phyloP scores from a whole-genome alignment of 2,797 vertebrate genomes.

The Pogoniulus pusillus region DNA sequence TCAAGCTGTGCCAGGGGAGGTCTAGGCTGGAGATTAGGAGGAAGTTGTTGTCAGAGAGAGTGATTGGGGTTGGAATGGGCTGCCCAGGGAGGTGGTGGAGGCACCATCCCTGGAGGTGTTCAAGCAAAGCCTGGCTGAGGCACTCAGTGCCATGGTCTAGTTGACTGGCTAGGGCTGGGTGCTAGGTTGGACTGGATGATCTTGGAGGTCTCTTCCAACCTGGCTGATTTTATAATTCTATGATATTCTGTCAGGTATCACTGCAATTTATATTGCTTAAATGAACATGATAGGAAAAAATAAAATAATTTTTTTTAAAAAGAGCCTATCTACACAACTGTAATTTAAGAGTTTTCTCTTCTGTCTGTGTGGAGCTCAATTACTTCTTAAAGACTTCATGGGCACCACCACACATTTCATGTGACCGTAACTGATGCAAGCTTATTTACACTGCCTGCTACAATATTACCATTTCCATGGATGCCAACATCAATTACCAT shows the following conservation, averaged over 20 bases:
- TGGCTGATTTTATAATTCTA: too few relatives aligned
- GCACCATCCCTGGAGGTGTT: too few relatives aligned
- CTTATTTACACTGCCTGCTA: slow-evolving; percentile 55
- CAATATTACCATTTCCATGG: slow-evolving; percentile 65
- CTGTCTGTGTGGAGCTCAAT: slow-evolving; percentile 1
- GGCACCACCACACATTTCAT: slow-evolving; percentile 6
- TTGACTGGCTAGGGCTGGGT: too few relatives aligned
- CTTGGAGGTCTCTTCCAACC: too few relatives aligned
- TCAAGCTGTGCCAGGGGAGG: too few relatives aligned
- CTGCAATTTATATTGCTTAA: not conserved
- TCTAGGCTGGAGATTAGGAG: too few relatives aligned
- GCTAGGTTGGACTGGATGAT: too few relatives aligned
- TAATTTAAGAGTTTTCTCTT: not conserved
- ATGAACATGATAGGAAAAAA: not conserved
- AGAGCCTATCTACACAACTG: not conserved
- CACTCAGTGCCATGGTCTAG: too few relatives aligned
- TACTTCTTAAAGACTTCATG: not conserved
- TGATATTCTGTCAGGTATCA: not conserved
- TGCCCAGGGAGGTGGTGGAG: too few relatives aligned
- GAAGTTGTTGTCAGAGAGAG: too few relatives aligned
- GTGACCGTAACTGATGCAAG: not conserved
- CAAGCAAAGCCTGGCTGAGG: too few relatives aligned
- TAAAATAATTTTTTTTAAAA: not conserved
- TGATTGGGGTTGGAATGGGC: too few relatives aligned
- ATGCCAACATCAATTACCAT: slow-evolving; percentile 64